phyloP scores from a whole-genome alignment of 2,797 vertebrate species.

The Hapalemur alaotrensis region DNA sequence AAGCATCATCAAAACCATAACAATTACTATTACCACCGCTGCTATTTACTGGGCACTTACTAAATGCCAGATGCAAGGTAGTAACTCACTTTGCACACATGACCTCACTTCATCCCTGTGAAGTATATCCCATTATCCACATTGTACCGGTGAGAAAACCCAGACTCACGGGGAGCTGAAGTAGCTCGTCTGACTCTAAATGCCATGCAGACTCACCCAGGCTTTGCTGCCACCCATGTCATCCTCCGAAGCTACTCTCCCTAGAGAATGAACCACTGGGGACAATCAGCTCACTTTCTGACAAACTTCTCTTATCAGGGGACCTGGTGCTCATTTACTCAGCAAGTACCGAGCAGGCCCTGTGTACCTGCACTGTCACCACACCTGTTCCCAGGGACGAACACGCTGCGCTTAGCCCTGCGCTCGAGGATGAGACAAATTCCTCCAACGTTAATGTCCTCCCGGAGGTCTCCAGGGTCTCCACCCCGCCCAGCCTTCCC shows the following conservation, averaged over 20 bases:
- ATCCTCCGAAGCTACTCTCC: background rate
- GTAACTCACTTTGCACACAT: background rate
- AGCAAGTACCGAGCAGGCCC: background rate
- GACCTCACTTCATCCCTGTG: background rate
- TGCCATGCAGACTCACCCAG: background rate
- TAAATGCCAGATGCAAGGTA: background rate
- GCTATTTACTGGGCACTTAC: background rate
- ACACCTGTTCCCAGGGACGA: background rate
- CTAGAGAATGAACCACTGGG: background rate
- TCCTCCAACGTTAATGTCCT: background rate
- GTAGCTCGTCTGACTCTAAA: background rate
- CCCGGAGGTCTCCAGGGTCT: background rate
- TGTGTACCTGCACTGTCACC: background rate
- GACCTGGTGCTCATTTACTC: background rate
- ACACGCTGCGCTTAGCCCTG: no score
- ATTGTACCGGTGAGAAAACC: background rate
- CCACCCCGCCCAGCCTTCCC: background rate
- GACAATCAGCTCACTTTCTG: background rate
- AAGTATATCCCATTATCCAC: background rate
- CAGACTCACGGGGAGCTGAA: background rate
- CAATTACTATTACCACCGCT: background rate
- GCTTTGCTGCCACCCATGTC: background rate
- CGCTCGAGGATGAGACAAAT: background rate
- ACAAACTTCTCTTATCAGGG: background rate
- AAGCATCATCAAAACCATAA: background rate